phyloP scores from a whole-genome alignment of 2,888 invertebrate genomes.

The Phaonia tiefii region DNA sequence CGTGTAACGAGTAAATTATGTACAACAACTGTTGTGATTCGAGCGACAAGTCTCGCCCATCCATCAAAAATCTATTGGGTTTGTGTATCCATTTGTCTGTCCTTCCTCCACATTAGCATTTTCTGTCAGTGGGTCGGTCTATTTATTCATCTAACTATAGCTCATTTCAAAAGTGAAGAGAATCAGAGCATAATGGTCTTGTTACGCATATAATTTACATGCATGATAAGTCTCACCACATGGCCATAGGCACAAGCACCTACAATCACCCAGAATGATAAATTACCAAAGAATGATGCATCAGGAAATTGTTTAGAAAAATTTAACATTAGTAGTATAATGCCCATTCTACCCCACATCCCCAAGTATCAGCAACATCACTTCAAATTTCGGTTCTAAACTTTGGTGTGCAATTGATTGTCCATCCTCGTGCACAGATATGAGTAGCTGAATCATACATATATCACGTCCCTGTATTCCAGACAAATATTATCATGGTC shows the following conservation, averaged over 20 bases:
- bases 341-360: constrained; percentile 4
- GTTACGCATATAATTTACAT: constrained; percentile 30
- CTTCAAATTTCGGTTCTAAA: too few relatives aligned
- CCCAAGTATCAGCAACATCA: too few relatives aligned
- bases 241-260: not conserved
- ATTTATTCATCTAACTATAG: not conserved
- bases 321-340: constrained; percentile 16
- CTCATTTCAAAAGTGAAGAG: constrained; percentile 20
- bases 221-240: constrained; percentile 22
- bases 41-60: constrained; percentile 27
- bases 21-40: constrained; percentile 24
- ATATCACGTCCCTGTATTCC: too few relatives aligned
- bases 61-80: not conserved
- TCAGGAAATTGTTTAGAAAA: constrained; percentile 33
- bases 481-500: not conserved
- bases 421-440: not conserved
- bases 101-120: not conserved
- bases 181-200: constrained; percentile 38
- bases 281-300: constrained; percentile 39
- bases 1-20: constrained; percentile 8
- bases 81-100: not conserved
- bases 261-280: not conserved
- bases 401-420: constrained; percentile 12
- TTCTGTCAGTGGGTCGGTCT: not conserved
- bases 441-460: not conserved